phyloP scores from a whole-genome alignment of 2,888 invertebrate genomes.

The Agonopterix heracliana region DNA sequence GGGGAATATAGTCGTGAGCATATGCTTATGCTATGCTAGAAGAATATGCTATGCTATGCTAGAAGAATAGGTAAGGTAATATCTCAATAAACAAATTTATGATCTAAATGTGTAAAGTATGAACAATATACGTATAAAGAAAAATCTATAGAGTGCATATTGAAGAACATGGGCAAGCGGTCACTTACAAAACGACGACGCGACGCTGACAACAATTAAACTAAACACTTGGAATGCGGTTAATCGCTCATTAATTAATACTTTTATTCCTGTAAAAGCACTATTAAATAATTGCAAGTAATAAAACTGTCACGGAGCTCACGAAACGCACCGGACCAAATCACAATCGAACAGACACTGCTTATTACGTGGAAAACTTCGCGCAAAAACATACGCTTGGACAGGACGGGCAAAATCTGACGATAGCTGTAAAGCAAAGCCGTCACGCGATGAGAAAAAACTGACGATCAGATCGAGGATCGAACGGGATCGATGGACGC shows the following conservation, averaged over 20 bases:
- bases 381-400: slow-evolving; percentile 23
- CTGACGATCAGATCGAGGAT: slow-evolving; percentile 20
- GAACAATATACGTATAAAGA: no score
- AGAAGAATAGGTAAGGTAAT: no score
- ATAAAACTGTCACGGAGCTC: not conserved
- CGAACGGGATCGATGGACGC: slow-evolving; percentile 11
- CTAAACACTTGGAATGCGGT: not conserved
- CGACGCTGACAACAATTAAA: slow-evolving; percentile 3
- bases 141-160: no score
- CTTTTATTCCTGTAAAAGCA: no score
- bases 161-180: no score
- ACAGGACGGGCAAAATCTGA: not conserved
- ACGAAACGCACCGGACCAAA: slow-evolving; percentile 23
- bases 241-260: no score
- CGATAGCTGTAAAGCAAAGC: not conserved
- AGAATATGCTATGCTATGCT: no score
- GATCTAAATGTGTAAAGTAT: no score
- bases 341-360: slow-evolving; percentile 29
- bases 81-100: no score
- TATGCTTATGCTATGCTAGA: no score
- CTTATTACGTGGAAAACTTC: slow-evolving; percentile 21
- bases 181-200: not conserved
- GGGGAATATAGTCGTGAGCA: no score
- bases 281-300: not conserved
- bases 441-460: slow-evolving; percentile 21